Percentiles rank a stretch among this genome's conserved stretches.
These are phyloP conservation scores for Cylloceria caligata DNA, from an alignment of 2,888 invertebrate genomes.

Conservation along the genomic window DNA sequence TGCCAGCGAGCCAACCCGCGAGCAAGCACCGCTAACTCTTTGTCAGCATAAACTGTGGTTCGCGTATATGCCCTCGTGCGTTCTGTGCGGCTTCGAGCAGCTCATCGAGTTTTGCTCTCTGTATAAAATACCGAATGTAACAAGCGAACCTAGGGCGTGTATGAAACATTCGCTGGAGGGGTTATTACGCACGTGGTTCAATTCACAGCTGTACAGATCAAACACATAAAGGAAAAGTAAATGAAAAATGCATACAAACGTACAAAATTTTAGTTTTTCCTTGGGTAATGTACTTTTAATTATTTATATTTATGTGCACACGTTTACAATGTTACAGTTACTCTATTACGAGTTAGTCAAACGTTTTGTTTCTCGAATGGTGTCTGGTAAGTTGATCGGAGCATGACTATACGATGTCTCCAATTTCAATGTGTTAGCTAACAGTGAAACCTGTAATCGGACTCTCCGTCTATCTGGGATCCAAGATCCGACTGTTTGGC, in stretches of 20 bases:
- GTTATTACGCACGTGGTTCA: neutral
- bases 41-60: slow-evolving; percentile 64
- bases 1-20: slow-evolving; percentile 37
- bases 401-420: slow-evolving; percentile 6
- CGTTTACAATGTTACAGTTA: neutral
- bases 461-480: neutral
- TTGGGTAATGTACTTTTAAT: neutral
- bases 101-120: slow-evolving; percentile 56
- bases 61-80: slow-evolving; percentile 17
- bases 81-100: slow-evolving; percentile 50
- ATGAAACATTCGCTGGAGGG: slow-evolving; percentile 6
- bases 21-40: slow-evolving; percentile 62
- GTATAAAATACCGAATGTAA: slow-evolving; percentile 7
- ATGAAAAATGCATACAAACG: neutral
- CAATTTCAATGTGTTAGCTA: slow-evolving; percentile 13
- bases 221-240: neutral
- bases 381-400: no score
- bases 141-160: neutral
- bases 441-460: slow-evolving; percentile 1
- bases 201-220: no score
- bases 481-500: neutral
- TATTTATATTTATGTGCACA: neutral
- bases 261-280: neutral
- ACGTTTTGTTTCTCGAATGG: slow-evolving; percentile 2
- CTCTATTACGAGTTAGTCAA: neutral